phyloP scores from a whole-genome alignment of 2,797 vertebrate genomes.

The Yasuhikotakia modesta region DNA sequence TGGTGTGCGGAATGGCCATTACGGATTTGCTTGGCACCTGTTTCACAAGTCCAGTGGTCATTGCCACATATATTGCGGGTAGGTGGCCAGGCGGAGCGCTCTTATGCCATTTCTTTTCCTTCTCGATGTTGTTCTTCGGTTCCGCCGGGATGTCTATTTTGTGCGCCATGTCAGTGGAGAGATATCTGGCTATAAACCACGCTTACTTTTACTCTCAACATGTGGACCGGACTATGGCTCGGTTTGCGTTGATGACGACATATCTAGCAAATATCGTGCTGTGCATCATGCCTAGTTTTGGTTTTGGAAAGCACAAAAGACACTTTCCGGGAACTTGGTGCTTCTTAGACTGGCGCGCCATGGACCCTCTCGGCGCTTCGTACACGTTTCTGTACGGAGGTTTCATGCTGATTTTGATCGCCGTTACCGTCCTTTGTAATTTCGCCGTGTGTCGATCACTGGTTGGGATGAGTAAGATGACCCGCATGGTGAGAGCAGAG shows the following conservation, averaged over 20 bases:
- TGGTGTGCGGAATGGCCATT: conserved; percentile 83
- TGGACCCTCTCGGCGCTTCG: conserved; percentile 71
- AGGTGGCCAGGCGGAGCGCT: conserved; percentile 77
- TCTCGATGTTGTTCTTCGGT: conserved; percentile 84
- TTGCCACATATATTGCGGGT: conserved; percentile 76
- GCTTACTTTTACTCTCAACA: conserved; percentile 81
- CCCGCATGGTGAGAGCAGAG: conserved; percentile 71
- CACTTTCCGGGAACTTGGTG: conserved; percentile 83
- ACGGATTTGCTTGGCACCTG: conserved; percentile 82
- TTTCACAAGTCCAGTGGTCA: conserved; percentile 83
- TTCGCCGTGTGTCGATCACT: conserved; percentile 79
- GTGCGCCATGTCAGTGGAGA: conserved; percentile 82
- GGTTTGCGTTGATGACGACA: conserved; percentile 71
- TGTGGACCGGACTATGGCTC: conserved; percentile 76
- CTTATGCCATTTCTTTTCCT: conserved; percentile 83
- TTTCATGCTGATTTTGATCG: conserved; percentile 76
- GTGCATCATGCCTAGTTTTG: conserved; percentile 80
- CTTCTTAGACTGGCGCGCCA: conserved; percentile 80
- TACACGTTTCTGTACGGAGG: conserved; percentile 80
- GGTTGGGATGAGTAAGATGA: conserved; percentile 79
- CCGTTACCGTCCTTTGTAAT: conserved; percentile 77
- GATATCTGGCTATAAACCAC: conserved; percentile 82
- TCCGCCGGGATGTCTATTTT: conserved; percentile 81
- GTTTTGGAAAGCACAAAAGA: conserved; percentile 76
- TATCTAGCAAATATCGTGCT: conserved; percentile 76